Conservation (phyloP, 1,140 invertebrate species). For the Zaprionus gabonicus region DNA sequence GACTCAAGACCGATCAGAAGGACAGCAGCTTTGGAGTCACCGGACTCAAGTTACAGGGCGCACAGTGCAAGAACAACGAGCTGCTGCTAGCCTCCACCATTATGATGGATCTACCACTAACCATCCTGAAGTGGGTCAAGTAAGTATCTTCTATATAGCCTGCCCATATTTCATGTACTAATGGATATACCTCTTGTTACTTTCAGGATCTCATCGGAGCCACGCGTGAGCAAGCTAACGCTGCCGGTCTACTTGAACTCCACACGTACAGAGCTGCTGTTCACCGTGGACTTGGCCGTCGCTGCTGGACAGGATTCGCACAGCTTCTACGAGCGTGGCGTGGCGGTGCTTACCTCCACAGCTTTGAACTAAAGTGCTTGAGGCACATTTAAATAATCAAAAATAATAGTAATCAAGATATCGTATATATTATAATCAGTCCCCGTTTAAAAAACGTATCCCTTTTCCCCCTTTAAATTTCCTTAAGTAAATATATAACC, state of each 20-base stretch:
- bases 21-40: conserved; percentile 93
- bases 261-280: conserved; percentile 96
- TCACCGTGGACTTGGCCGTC: conserved; percentile 97
- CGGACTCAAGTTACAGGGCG: conserved; percentile 97
- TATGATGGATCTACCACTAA: conserved; percentile 96
- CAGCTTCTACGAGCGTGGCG: conserved; percentile 98
- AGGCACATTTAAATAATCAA: conserved; percentile 3
- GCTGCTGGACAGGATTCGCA: conserved; percentile 94
- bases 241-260: conserved; percentile 99
- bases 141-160: conserved; percentile 68
- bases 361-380: conserved; percentile 90
- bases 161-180: not conserved
- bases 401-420: not conserved
- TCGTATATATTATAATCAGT: not conserved
- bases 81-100: conserved; percentile 96
- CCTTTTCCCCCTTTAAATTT: conserved; percentile 27
- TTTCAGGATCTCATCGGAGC: conserved; percentile 85
- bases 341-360: conserved; percentile 96
- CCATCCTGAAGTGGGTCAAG: conserved; percentile 94
- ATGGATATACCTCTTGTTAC: conserved; percentile 12
- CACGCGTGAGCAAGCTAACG: conserved; percentile 89
- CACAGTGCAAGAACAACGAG: conserved; percentile 95
- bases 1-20: conserved; percentile 86
- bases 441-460: conserved; percentile 18
- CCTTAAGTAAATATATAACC: conserved; percentile 31